A percentile compares a stretch with the other conserved stretches of the same genome.
Conservation (phyloP, 1,140 invertebrate genomes). For the Lasaia peninsularis region DNA sequence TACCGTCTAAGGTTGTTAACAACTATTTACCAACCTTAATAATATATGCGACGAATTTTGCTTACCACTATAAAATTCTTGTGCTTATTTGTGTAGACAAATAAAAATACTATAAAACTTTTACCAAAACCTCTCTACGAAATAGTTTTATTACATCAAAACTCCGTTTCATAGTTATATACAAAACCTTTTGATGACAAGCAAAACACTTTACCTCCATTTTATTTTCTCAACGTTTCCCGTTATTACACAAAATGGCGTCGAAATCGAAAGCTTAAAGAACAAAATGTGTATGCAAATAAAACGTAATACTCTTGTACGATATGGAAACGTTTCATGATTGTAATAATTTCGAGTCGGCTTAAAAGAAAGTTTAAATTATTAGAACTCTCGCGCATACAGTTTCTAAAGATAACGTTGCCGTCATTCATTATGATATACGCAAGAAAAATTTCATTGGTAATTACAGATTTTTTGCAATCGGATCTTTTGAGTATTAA, state of each 20-base stretch:
- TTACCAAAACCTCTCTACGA: too few species aligned
- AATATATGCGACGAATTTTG: too few species aligned
- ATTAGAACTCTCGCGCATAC: constrained; percentile 29
- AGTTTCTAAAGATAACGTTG: constrained; percentile 26
- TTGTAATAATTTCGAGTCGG: constrained; percentile 25
- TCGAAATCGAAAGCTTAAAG: not conserved
- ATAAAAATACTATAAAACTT: too few species aligned
- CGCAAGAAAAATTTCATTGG: constrained; percentile 12
- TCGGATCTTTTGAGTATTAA: too few species aligned
- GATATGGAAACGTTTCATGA: constrained; percentile 28
- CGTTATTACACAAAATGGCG: not conserved
- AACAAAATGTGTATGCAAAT: constrained; percentile 18
- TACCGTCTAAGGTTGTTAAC: too few species aligned
- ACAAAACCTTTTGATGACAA: too few species aligned
- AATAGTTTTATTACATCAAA: too few species aligned
- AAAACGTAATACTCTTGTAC: constrained; percentile 21
- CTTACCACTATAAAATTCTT: too few species aligned
- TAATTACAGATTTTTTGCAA: not conserved
- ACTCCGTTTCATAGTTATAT: too few species aligned
- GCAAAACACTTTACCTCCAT: not conserved
- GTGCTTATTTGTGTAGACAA: too few species aligned
- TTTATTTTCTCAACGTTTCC: not conserved
- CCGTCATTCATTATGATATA: constrained; percentile 13
- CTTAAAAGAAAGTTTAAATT: constrained; percentile 31
- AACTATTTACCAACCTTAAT: too few species aligned